These are phyloP conservation scores for Chymomyza fuscimana DNA, from an alignment of 2,888 invertebrate species.

Conservation along the genomic window DNA sequence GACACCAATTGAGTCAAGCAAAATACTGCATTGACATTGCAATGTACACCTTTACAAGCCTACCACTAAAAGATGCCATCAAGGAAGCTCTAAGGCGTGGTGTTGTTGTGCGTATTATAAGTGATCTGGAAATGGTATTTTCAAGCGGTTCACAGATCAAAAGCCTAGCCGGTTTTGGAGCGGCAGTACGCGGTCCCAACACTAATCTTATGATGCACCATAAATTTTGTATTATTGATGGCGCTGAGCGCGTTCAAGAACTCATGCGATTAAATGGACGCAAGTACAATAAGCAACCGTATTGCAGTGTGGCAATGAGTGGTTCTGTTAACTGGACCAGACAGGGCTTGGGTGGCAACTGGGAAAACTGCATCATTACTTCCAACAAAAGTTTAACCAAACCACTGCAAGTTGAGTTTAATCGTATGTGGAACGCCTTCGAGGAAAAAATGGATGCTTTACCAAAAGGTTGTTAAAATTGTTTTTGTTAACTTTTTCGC, in stretches of 20 bases:
- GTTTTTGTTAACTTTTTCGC: not conserved
- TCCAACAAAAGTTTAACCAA: slow-evolving; percentile 50
- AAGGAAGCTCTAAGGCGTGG: slow-evolving; percentile 63
- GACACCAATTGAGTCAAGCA: slow-evolving; percentile 61
- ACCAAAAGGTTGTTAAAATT: not conserved
- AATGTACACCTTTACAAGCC: slow-evolving; percentile 73
- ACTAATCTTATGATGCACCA: slow-evolving; percentile 76
- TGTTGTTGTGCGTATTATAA: slow-evolving; percentile 68
- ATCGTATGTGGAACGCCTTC: slow-evolving; percentile 75
- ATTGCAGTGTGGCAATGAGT: slow-evolving; percentile 49
- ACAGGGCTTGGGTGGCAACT: slow-evolving; percentile 75
- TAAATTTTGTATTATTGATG: slow-evolving; percentile 77
- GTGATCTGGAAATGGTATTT: slow-evolving; percentile 70
- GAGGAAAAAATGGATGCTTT: slow-evolving; percentile 2
- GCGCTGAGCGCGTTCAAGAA: slow-evolving; percentile 45
- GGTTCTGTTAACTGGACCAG: slow-evolving; percentile 77
- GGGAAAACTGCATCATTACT: slow-evolving; percentile 75
- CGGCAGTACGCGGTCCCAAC: slow-evolving; percentile 70
- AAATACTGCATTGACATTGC: slow-evolving; percentile 74
- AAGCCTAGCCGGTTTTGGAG: slow-evolving; percentile 41
- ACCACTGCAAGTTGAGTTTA: slow-evolving; percentile 70
- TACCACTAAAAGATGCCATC: slow-evolving; percentile 51
- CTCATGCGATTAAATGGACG: not conserved
- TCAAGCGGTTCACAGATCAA: slow-evolving; percentile 58
- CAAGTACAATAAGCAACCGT: not conserved